These are phyloP conservation scores for Phaenicophaeus curvirostris DNA, from an alignment of 2,797 vertebrate genomes.

Conservation along the genomic window DNA sequence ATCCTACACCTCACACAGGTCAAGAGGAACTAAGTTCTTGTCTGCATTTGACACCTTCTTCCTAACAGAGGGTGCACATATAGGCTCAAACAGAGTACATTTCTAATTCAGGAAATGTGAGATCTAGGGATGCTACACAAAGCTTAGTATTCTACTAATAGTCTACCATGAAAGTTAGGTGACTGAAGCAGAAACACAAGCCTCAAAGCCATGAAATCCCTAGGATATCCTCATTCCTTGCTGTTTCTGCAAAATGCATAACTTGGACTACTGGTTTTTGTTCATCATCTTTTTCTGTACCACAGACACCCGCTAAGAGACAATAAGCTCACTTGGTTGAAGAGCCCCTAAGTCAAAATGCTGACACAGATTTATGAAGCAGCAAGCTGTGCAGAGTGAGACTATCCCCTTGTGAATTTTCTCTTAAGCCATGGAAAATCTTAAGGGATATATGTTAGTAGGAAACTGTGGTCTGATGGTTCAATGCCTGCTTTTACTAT, in stretches of 20 bases:
- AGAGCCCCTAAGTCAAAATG: neutral
- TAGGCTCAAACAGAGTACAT: neutral
- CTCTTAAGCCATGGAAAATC: conserved; percentile 22
- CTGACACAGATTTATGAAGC: conserved; percentile 49
- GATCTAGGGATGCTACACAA: neutral
- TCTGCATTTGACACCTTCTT: neutral
- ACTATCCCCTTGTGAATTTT: conserved; percentile 11
- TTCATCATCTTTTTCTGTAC: neutral
- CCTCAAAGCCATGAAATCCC: neutral
- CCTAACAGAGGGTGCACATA: neutral
- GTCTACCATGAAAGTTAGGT: neutral
- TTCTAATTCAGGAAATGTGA: neutral
- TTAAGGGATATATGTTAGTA: neutral
- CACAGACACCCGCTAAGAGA: neutral
- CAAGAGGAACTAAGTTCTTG: neutral
- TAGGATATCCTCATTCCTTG: neutral
- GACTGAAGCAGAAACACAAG: neutral
- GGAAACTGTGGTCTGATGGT: neutral
- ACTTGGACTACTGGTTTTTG: neutral
- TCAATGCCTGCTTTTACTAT: neutral
- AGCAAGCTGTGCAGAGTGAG: neutral
- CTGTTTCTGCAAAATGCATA: neutral
- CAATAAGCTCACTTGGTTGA: neutral
- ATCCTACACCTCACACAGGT: fast-evolving
- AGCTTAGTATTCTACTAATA: neutral